Percentiles rank a stretch among this genome's conserved stretches.
phyloP scores from a whole-genome alignment of 2,113 vertebrate species.

The Oenanthe melanoleuca region DNA sequence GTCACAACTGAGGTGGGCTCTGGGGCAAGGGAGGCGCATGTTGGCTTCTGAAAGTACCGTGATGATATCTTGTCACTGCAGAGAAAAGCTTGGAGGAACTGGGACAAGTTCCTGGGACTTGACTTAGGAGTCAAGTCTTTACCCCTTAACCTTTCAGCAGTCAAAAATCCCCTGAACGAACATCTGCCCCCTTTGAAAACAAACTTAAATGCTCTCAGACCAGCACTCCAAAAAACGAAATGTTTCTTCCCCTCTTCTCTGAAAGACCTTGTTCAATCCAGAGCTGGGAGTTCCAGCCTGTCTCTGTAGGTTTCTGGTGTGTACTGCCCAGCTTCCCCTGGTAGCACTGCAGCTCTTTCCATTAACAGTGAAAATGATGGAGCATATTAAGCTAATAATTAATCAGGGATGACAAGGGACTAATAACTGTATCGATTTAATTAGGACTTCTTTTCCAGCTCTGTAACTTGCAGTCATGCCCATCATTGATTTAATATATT shows the following conservation, averaged over 20 bases:
- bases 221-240: background rate
- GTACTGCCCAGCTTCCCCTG: background rate
- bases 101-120: background rate
- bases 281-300: background rate
- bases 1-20: background rate
- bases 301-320: background rate
- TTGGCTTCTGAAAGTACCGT: fast-evolving
- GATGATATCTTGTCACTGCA: background rate
- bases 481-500: slow-evolving; percentile 46
- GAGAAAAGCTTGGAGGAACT: background rate
- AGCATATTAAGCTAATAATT: slow-evolving; percentile 61
- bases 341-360: slow-evolving; percentile 29
- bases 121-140: background rate
- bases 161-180: background rate
- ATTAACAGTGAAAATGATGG: slow-evolving; percentile 32
- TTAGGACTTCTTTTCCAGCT: slow-evolving; percentile 53
- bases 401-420: slow-evolving; percentile 68
- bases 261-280: background rate
- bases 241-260: background rate
- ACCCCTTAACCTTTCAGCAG: background rate
- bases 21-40: background rate
- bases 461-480: slow-evolving; percentile 25
- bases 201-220: background rate
- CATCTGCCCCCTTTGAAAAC: background rate
- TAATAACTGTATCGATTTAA: slow-evolving; percentile 72